Evolutionary conservation across 2,113 vertebrate species (phyloP), one percentile per base, ranked within the genome.

Genomic region (Vidua macroura): DNA sequence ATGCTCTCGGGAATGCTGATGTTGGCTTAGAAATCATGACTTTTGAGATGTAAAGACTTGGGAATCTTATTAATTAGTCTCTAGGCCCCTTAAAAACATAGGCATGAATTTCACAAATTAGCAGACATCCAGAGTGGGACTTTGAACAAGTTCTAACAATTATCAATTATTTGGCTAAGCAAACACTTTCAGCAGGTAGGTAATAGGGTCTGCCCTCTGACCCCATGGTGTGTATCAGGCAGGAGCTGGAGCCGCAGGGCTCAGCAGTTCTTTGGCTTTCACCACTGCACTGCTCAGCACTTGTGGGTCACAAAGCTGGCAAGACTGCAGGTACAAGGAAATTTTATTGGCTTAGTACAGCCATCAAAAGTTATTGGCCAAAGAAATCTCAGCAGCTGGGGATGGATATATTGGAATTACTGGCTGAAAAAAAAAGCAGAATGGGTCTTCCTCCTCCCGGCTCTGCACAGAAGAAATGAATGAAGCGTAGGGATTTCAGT

Each of bases 111-210:
- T 70, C 30, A 51, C 9, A 15, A 31, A 59, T 24, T 41, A 58
- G 41, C 31, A 69, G 62, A 33, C 4, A 1, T 28, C 8, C 2
- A 31, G 39, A 15, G 18, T 53, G 44, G 39, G 16, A 49, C 25
- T 79, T 92, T 69, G 73, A 85, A 83, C 10, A 49, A 86, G 59
- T 90, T 93, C 51, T 81, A 94, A 86, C 46, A 92, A 25, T 93
- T 95, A 90, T 63, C 44, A 44, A 66, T 85, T 89, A 58, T 88
- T 93, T 96, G 95, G 90, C 74, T 90, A 95, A 95, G 94, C 67
- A 17, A 39, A 55, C 11, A 9, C 31, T 70, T 84, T 19, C 20
- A 55, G 64, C 1, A 24, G 30, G 39, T 55, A 5, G 48, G 16
- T 41, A 21, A 46, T 4, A 3, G 16, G 48, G 11, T 27, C 23